Percentiles rank a stretch among this genome's conserved stretches.
Evolutionary conservation across 64 coral and sea anemone genomes (phyloP).

Genomic region (Montipora cactus): DNA sequence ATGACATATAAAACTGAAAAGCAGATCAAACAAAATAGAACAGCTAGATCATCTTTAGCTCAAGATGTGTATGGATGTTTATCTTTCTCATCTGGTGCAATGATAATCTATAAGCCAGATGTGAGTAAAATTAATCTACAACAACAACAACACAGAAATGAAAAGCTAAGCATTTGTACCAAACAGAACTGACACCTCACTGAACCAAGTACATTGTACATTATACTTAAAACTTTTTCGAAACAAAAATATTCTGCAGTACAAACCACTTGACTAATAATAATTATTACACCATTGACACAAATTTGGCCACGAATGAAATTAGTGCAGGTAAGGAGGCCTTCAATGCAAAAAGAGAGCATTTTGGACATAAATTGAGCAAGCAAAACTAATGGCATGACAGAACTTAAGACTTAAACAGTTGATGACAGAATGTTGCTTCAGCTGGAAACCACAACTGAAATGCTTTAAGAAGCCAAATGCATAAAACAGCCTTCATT

Average conservation of each 20-base stretch:
- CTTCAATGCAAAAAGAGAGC: too few relatives aligned
- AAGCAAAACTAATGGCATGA: background rate
- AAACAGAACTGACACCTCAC: background rate
- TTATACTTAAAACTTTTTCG: background rate
- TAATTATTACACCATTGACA: too few relatives aligned
- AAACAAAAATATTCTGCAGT: background rate
- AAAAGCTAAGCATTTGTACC: background rate
- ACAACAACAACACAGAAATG: background rate
- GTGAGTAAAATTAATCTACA: background rate
- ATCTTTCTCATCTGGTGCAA: conserved; percentile 16
- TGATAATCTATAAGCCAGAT: conserved; percentile 9
- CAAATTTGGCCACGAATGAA: too few relatives aligned
- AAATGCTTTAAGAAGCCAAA: conserved; percentile 13
- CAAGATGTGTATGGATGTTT: conserved; percentile 1
- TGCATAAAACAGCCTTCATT: conserved; percentile 19
- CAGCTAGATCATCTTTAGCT: background rate
- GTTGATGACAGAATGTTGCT: conserved; percentile 56
- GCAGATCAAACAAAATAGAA: conserved; percentile 13
- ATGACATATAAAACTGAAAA: conserved; percentile 5
- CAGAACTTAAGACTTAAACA: background rate
- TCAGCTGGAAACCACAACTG: conserved; percentile 62
- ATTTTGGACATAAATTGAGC: background rate
- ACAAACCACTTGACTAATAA: too few relatives aligned
- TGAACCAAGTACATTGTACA: background rate
- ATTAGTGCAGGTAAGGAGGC: too few relatives aligned